Percentiles rank a stretch among this genome's conserved stretches.
phyloP scores from a whole-genome alignment of 2,797 vertebrate genomes.

The Rousettus madagascariensis region DNA sequence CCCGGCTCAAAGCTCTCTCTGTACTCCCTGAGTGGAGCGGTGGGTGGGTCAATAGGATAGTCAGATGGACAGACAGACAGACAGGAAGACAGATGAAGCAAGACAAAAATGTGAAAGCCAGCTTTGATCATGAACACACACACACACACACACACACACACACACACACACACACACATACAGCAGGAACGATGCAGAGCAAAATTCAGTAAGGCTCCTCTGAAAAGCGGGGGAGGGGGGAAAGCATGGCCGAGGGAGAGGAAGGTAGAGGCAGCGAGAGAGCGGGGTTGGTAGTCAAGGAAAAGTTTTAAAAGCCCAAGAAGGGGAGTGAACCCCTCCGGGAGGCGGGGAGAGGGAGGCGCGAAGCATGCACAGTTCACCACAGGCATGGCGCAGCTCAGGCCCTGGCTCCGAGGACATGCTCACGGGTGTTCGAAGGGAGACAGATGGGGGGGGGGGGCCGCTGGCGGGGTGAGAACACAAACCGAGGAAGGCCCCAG shows the following conservation, averaged over 20 bases:
- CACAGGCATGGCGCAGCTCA: accelerated
- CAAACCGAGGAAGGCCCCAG: background rate
- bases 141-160: background rate
- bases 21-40: background rate
- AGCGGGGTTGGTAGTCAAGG: background rate
- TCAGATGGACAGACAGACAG: background rate
- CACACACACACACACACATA: background rate
- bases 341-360: background rate
- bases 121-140: background rate
- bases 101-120: background rate
- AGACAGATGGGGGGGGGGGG: background rate
- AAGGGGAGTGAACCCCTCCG: background rate
- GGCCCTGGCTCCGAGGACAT: accelerated
- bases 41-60: background rate
- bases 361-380: accelerated
- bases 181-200: background rate
- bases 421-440: accelerated
- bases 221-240: background rate
- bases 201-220: background rate
- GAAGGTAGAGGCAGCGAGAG: background rate
- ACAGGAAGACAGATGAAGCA: background rate
- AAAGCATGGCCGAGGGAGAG: background rate
- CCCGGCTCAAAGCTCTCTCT: background rate
- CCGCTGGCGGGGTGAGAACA: background rate
- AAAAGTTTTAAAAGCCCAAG: background rate